Percentiles rank a stretch among this genome's conserved stretches.
These are phyloP conservation scores for Corvus cornix DNA, from an alignment of 2,113 vertebrate genomes.

Conservation along the genomic window DNA sequence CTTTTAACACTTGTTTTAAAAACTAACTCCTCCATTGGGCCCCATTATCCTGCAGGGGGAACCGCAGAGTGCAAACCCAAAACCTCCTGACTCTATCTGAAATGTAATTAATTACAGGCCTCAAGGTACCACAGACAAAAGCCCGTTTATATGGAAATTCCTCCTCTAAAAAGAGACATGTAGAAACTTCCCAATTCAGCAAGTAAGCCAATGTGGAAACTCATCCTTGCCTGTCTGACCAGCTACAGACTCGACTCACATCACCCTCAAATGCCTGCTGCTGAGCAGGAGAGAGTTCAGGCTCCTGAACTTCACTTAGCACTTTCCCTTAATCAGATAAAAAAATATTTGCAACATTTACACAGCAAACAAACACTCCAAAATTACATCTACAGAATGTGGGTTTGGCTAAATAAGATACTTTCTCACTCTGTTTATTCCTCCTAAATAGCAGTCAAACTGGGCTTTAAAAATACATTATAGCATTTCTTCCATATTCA, in stretches of 20 bases:
- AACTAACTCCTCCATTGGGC: slow-evolving; percentile 7
- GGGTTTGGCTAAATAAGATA: neutral
- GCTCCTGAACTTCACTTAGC: neutral
- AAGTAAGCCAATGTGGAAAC: slow-evolving; percentile 31
- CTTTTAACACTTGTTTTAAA: slow-evolving; percentile 40
- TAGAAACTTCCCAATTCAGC: slow-evolving; percentile 20
- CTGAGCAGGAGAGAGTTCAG: neutral
- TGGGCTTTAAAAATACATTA: neutral
- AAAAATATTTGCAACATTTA: neutral
- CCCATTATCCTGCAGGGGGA: neutral
- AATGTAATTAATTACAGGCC: slow-evolving; percentile 41
- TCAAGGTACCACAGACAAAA: slow-evolving; percentile 40
- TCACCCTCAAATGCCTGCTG: neutral
- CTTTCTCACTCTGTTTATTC: neutral
- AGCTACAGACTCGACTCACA: neutral
- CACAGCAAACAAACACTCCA: neutral
- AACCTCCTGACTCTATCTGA: slow-evolving; percentile 5
- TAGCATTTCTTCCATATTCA: neutral
- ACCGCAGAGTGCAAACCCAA: neutral
- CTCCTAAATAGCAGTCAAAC: neutral
- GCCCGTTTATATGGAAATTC: slow-evolving; percentile 41
- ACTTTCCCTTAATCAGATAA: neutral
- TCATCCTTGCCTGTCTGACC: neutral
- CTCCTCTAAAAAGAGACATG: neutral
- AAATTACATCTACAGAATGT: neutral